A percentile compares a stretch with the other conserved stretches of the same genome.
Conservation (phyloP, 37 sponge, comb jelly and placozoan genomes). For the Halichondria panicea region DNA sequence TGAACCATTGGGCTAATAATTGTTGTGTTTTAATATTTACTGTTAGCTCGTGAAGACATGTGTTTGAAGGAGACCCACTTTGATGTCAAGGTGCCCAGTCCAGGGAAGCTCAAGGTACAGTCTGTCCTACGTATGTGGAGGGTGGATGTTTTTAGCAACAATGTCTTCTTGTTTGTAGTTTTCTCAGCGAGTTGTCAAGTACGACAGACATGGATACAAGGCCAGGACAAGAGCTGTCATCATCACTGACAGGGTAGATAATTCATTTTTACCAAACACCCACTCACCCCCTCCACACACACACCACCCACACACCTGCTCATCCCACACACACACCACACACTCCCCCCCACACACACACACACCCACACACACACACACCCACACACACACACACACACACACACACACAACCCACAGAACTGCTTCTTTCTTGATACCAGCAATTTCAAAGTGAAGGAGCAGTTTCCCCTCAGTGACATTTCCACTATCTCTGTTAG, state of each 20-base stretch:
- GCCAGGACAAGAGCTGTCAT: constrained; percentile 56
- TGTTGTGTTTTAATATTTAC: neutral
- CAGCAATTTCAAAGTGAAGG: constrained; percentile 62
- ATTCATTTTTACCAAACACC: too few species aligned
- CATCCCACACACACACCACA: too few species aligned
- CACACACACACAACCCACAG: neutral
- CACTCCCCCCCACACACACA: too few species aligned
- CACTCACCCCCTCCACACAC: too few species aligned
- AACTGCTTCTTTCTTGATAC: constrained; percentile 54
- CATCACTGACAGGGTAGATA: constrained; percentile 50
- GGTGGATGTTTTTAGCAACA: too few species aligned
- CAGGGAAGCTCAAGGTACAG: constrained; percentile 31
- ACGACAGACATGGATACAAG: constrained; percentile 91
- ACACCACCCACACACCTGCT: too few species aligned
- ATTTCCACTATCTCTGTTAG: constrained; percentile 54
- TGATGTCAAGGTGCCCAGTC: constrained; percentile 35
- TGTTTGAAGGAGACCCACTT: constrained; percentile 16
- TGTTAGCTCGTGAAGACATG: constrained; percentile 34
- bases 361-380: neutral
- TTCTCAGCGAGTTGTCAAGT: constrained; percentile 60
- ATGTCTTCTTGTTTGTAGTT: too few species aligned
- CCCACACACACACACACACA: too few species aligned
- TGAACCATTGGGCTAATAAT: too few species aligned
- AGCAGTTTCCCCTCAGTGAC: constrained; percentile 27
- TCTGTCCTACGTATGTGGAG: neutral